Percentiles rank a stretch among this genome's conserved stretches.
Evolutionary conservation across 2,888 invertebrate species (phyloP).

Genomic region (Hymenopus coronatus): DNA sequence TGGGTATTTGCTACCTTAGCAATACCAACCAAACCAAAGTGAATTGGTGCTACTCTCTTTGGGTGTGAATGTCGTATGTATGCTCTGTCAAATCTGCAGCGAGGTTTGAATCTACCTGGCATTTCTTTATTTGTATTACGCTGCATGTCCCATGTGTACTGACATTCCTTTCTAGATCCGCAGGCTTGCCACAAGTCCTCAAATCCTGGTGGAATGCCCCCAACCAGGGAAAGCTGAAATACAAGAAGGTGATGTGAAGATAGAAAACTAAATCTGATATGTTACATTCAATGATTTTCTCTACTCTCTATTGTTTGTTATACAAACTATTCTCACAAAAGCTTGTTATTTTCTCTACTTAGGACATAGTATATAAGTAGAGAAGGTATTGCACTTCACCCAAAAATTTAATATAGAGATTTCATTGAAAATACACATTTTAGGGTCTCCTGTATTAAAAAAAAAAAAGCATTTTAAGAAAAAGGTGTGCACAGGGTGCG

Average conservation of each 20-base stretch:
- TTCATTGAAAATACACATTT: too few species aligned
- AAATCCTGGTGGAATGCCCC: slow-evolving; percentile 47
- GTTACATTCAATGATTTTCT: too few species aligned
- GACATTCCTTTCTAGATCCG: slow-evolving; percentile 51
- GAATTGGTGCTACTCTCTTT: slow-evolving; percentile 43
- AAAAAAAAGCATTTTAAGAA: too few species aligned
- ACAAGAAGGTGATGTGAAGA: background rate
- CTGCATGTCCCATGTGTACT: slow-evolving; percentile 58
- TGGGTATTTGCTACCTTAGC: slow-evolving; percentile 49
- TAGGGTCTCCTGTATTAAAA: too few species aligned
- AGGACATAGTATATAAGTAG: too few species aligned
- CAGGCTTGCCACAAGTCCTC: slow-evolving; percentile 54
- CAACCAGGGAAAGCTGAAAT: slow-evolving; percentile 42
- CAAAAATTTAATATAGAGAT: too few species aligned
- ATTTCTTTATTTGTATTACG: slow-evolving; percentile 54
- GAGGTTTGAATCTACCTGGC: slow-evolving; percentile 44
- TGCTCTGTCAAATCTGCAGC: slow-evolving; percentile 55
- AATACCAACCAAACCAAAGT: slow-evolving; percentile 54
- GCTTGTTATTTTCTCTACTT: too few species aligned
- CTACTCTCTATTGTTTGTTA: too few species aligned
- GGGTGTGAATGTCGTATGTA: slow-evolving; percentile 45
- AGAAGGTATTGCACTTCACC: too few species aligned
- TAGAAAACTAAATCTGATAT: too few species aligned
- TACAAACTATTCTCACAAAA: too few species aligned
- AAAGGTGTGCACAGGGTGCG: too few species aligned